Base-by-base conservation (phyloP, 2,113 vertebrate genomes). In the Platycercus adscitus region DNA sequence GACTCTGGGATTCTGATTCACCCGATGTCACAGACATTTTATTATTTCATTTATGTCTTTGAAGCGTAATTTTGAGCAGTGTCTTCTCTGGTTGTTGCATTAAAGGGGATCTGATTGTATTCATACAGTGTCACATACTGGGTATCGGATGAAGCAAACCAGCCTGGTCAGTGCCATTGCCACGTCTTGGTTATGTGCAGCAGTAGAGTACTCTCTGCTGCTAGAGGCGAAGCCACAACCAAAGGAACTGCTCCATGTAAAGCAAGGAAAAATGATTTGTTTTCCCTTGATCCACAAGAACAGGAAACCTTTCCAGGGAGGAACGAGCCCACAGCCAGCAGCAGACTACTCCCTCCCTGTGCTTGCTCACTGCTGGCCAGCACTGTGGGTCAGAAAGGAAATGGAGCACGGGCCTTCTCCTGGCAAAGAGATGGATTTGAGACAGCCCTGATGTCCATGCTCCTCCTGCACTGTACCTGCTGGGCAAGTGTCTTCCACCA, bases 291-390 rank as follows among this genome's bases (percentile, higher is more conserved):
- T 70, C 24, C 31, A 77, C 37, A 93, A 72, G 44, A 77, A 83
- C 17, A 52, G 76, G 50, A 81, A 81, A 50, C 44, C 52, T 81
- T 81, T 83, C 83, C 86, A 95, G 58, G 35, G 26, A 89, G 70
- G 53, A 86, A 60, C 0, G 3, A 90, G 53, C 33, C 70, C 33
- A n/a, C 0, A 50, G 83, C 56, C 82, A 93, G 66, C 2, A 0
- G 26, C 79, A 86, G 33, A 46, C 58, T 69, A 4, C 35, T 69
- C 63, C 11, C 28, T 39, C 75, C 61, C 47, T 63, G 43, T 33
- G 81, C 73, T 64, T 44, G 28, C 69, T 70, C 1, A 0, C 50
- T 61, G 68, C 71, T 46, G 47, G 75, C 70, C 73, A 46, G 65
- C 0, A 0, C 61, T 3, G 0, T 4, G 49, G 17, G 24, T 63